Percentiles rank a stretch among this genome's conserved stretches.
phyloP scores from a whole-genome alignment of 2,113 vertebrate genomes.

The Siniperca knerii region DNA sequence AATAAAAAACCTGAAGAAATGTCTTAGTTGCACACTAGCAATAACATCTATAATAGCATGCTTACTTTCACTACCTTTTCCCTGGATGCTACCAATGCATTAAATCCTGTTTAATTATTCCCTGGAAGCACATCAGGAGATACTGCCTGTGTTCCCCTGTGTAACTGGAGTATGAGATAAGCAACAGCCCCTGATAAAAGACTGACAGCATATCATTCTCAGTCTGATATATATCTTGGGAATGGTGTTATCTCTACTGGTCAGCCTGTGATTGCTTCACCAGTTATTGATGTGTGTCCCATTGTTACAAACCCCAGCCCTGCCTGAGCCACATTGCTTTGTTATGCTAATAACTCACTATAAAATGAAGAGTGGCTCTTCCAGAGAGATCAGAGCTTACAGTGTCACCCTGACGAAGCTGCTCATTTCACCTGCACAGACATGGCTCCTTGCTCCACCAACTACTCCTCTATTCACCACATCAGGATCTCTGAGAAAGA shows the following conservation, averaged over 20 bases:
- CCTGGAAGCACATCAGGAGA: constrained; percentile 35
- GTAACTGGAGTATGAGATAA: constrained; percentile 74
- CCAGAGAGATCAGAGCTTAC: constrained; percentile 7
- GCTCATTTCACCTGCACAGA: constrained; percentile 41
- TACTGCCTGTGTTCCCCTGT: constrained; percentile 55
- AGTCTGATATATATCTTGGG: constrained; percentile 40
- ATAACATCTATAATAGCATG: neutral
- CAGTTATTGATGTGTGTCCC: constrained; percentile 75
- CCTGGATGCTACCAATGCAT: constrained; percentile 13
- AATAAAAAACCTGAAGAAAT: neutral
- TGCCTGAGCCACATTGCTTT: constrained; percentile 29
- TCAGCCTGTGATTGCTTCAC: constrained; percentile 63
- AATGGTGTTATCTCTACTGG: constrained; percentile 65
- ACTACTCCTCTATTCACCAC: constrained; percentile 57
- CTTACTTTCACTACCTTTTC: neutral
- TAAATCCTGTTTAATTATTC: constrained; percentile 44
- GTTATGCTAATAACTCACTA: constrained; percentile 40
- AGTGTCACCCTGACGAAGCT: constrained; percentile 52
- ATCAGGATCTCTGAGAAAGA: constrained; percentile 72
- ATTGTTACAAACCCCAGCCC: constrained; percentile 55
- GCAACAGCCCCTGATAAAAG: constrained; percentile 46
- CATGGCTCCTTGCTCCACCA: constrained; percentile 77
- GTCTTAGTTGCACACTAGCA: neutral
- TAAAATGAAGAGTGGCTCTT: constrained; percentile 34
- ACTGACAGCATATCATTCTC: constrained; percentile 41